Conservation (phyloP, 1,140 invertebrate genomes). For the Euura saliciscinereae region DNA sequence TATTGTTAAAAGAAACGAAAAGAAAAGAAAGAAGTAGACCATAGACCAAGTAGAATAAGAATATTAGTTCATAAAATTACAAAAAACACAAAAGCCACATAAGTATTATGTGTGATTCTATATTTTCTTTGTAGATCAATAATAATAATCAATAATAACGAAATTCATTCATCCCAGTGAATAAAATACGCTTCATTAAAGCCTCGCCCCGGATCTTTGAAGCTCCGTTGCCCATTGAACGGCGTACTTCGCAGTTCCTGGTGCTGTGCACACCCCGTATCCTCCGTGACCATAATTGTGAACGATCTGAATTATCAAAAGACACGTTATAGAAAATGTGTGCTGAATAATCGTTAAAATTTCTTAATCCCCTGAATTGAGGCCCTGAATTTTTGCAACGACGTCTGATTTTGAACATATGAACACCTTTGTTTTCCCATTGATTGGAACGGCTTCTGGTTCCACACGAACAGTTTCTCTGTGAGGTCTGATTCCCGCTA, state of each 20-base stretch:
- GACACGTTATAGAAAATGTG: no score
- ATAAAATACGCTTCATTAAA: neutral
- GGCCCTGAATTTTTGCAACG: no score
- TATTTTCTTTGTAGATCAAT: slow-evolving; percentile 2
- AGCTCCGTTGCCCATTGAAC: slow-evolving; percentile 69
- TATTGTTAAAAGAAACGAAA: neutral
- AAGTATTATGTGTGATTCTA: slow-evolving; percentile 6
- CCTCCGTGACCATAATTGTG: slow-evolving; percentile 95
- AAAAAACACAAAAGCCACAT: neutral
- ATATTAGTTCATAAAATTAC: neutral
- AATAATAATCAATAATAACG: neutral
- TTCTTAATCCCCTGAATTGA: no score
- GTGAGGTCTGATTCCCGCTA: slow-evolving; percentile 80
- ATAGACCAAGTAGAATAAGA: neutral
- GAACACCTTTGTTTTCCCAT: slow-evolving; percentile 10
- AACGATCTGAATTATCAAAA: slow-evolving; percentile 66
- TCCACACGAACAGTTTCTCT: slow-evolving; percentile 78
- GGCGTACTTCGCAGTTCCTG: slow-evolving; percentile 82
- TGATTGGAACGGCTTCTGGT: slow-evolving; percentile 59
- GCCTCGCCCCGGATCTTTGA: slow-evolving; percentile 35
- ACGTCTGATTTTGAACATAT: no score
- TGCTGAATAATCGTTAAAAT: no score
- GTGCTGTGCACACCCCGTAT: slow-evolving; percentile 86
- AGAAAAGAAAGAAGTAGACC: neutral
- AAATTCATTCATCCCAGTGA: no score